Evolutionary conservation across 2,113 vertebrate genomes (phyloP).

Genomic region (Thermophis baileyi): DNA sequence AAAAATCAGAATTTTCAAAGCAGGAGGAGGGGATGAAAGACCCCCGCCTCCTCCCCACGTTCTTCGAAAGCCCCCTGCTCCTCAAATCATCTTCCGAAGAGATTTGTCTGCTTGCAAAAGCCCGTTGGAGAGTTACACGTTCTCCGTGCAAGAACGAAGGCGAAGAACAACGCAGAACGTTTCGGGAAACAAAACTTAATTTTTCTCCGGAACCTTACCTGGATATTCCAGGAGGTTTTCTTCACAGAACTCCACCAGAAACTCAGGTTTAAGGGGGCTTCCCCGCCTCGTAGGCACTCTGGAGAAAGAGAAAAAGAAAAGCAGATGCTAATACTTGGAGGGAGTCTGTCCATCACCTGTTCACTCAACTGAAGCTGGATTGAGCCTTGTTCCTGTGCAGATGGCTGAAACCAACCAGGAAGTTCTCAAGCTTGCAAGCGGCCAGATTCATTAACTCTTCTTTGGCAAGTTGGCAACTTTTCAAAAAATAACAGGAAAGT

Average conservation of each 20-base stretch:
- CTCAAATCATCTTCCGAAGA: neutral
- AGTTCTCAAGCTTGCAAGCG: neutral
- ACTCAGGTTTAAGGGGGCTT: neutral
- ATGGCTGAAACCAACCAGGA: slow-evolving; percentile 31
- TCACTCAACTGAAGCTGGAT: slow-evolving; percentile 39
- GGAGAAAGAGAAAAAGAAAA: neutral
- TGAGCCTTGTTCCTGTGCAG: slow-evolving; percentile 16
- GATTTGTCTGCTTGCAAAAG: neutral
- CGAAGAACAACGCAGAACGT: neutral
- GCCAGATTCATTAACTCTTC: slow-evolving; percentile 57
- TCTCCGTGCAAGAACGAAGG: neutral
- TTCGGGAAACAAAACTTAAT: neutral
- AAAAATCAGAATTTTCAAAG: neutral
- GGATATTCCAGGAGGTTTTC: neutral
- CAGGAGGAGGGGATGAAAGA: neutral
- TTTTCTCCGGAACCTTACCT: slow-evolving; percentile 30
- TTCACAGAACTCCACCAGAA: neutral
- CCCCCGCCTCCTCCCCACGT: accelerated
- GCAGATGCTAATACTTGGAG: slow-evolving; percentile 27
- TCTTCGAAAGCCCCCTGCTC: neutral
- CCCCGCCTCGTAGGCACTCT: neutral
- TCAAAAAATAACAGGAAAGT: neutral
- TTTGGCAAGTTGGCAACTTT: neutral
- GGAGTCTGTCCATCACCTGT: slow-evolving; percentile 51
- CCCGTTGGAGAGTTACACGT: neutral